Conservation (phyloP, 2,888 invertebrate species). For the Globia sparganii region DNA sequence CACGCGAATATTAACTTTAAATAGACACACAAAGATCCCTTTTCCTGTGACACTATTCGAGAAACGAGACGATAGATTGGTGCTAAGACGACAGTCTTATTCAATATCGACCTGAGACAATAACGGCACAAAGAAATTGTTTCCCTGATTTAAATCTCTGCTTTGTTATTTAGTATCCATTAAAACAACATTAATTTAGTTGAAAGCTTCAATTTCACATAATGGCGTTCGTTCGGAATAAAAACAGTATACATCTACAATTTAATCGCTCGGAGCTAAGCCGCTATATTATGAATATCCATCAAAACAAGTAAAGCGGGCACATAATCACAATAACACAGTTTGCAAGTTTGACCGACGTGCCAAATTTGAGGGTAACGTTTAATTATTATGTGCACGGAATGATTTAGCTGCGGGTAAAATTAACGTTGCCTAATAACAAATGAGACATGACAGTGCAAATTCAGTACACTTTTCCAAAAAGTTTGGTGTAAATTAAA, state of each 20-base stretch:
- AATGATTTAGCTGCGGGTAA: slow-evolving; percentile 79
- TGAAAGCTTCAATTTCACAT: slow-evolving; percentile 68
- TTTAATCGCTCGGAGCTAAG: slow-evolving; percentile 64
- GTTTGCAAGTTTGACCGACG: slow-evolving; percentile 78
- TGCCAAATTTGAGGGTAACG: slow-evolving; percentile 76
- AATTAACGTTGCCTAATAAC: slow-evolving; percentile 82
- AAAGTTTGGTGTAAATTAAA: slow-evolving; percentile 84
- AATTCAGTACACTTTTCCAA: slow-evolving; percentile 82
- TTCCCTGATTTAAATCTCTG: slow-evolving; percentile 73
- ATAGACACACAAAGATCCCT: slow-evolving; percentile 67
- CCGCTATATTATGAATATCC: slow-evolving; percentile 66
- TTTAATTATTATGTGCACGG: slow-evolving; percentile 80
- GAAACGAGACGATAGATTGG: slow-evolving; percentile 77
- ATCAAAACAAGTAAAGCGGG: slow-evolving; percentile 68
- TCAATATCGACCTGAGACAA: slow-evolving; percentile 82
- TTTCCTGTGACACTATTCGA: slow-evolving; percentile 69
- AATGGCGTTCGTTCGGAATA: slow-evolving; percentile 53
- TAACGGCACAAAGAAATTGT: slow-evolving; percentile 77
- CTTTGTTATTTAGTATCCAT: slow-evolving; percentile 71
- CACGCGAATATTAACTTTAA: slow-evolving; percentile 78
- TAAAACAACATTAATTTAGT: slow-evolving; percentile 71
- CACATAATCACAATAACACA: slow-evolving; percentile 76
- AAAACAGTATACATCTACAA: slow-evolving; percentile 52
- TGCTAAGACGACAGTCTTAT: slow-evolving; percentile 79
- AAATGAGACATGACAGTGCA: slow-evolving; percentile 83